Percentiles rank a stretch among this genome's conserved stretches.
phyloP scores from a whole-genome alignment of 2,113 vertebrate genomes.

The Genyomyrus donnyi region DNA sequence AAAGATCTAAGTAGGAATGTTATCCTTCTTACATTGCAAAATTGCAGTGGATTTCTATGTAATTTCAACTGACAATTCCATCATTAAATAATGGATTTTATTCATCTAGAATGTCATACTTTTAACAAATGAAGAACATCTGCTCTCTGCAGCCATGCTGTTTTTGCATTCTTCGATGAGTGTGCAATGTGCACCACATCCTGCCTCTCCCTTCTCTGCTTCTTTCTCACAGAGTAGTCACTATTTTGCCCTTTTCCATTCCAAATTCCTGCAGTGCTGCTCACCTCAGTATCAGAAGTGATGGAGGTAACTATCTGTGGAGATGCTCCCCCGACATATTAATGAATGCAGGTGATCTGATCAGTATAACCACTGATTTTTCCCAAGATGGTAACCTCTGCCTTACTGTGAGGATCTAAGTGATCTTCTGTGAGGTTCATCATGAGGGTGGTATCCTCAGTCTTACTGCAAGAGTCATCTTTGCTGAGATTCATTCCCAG shows the following conservation, averaged over 20 bases:
- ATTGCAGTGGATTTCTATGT: neutral
- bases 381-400: neutral
- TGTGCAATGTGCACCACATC: neutral
- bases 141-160: neutral
- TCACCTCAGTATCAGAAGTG: neutral
- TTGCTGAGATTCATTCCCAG: too few species aligned
- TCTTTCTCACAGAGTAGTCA: neutral
- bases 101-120: neutral
- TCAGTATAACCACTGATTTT: neutral
- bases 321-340: neutral
- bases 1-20: neutral
- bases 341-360: neutral
- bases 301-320: neutral
- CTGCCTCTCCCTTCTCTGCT: neutral
- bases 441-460: neutral
- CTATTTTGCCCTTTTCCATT: slow-evolving; percentile 1
- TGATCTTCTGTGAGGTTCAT: neutral
- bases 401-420: neutral
- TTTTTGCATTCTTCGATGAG: slow-evolving; percentile 6
- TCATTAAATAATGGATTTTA: neutral
- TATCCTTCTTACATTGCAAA: neutral
- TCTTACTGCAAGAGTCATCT: neutral
- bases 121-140: neutral
- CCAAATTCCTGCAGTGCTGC: neutral
- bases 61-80: neutral